phyloP scores from a whole-genome alignment of 2,113 vertebrate species.

The Misgurnus mizolepis region DNA sequence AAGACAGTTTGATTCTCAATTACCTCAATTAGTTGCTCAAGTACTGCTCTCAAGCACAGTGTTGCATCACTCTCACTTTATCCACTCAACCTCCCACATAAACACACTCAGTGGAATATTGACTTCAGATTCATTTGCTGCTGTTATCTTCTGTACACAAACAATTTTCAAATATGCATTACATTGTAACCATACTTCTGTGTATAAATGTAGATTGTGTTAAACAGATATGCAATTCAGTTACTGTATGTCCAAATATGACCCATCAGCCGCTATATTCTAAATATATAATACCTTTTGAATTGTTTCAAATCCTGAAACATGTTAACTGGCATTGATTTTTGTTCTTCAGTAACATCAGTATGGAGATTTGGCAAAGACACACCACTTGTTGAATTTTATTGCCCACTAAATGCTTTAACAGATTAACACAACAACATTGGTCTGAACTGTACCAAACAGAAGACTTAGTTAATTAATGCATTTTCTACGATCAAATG shows the following conservation, averaged over 20 bases:
- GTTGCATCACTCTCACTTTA: not conserved
- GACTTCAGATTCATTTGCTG: not conserved
- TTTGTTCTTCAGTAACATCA: conserved; percentile 59
- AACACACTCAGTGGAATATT: not conserved
- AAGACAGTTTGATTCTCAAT: no score
- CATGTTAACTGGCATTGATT: conserved; percentile 63
- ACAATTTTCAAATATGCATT: no score
- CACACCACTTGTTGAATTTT: conserved; percentile 6
- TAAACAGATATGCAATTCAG: no score
- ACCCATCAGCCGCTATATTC: conserved; percentile 21
- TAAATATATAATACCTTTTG: conserved; percentile 45
- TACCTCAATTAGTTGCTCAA: no score
- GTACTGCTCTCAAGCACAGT: not conserved
- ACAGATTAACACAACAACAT: conserved; percentile 42
- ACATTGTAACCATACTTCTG: no score
- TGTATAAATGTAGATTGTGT: no score
- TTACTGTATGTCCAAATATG: not conserved
- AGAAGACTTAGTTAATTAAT: conserved; percentile 37
- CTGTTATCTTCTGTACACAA: no score
- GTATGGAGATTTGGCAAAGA: conserved; percentile 44
- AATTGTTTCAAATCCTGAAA: conserved; percentile 38
- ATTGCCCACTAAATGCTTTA: conserved; percentile 15
- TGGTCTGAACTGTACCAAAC: conserved; percentile 46
- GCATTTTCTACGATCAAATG: conserved; percentile 25
- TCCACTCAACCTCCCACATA: not conserved